phyloP scores from a whole-genome alignment of 1,140 invertebrate species.

The Polypedilum pembai region DNA sequence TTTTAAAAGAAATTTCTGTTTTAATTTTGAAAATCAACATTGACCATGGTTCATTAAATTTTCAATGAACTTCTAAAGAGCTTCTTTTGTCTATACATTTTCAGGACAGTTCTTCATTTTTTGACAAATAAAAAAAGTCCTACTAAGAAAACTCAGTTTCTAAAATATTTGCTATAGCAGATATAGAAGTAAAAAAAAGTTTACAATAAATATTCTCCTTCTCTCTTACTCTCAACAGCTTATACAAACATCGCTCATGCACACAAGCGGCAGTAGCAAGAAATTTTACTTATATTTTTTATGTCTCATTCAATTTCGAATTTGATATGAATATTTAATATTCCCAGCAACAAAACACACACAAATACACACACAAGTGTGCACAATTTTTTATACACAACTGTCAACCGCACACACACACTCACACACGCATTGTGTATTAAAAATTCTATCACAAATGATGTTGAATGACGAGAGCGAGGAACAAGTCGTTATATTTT shows the following conservation, averaged over 20 bases:
- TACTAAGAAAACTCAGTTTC: not conserved
- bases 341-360: not conserved
- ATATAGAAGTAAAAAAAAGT: constrained; percentile 5
- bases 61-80: no score
- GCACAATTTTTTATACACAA: not conserved
- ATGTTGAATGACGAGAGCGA: constrained; percentile 5
- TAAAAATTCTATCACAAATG: constrained; percentile 28
- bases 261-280: not conserved
- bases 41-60: no score
- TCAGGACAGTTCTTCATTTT: no score
- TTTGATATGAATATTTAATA: constrained; percentile 28
- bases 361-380: not conserved
- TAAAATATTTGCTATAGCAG: no score
- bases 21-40: no score
- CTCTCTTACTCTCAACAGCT: no score
- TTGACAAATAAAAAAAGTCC: not conserved
- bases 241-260: not conserved
- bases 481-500: constrained; percentile 21
- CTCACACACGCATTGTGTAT: not conserved
- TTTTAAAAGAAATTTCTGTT: no score
- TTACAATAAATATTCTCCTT: not conserved
- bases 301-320: constrained; percentile 26
- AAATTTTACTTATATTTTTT: not conserved
- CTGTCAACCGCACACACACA: not conserved
- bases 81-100: no score